These are phyloP conservation scores for Pedionomus torquatus DNA, from an alignment of 2,113 vertebrate species.

Conservation along the genomic window DNA sequence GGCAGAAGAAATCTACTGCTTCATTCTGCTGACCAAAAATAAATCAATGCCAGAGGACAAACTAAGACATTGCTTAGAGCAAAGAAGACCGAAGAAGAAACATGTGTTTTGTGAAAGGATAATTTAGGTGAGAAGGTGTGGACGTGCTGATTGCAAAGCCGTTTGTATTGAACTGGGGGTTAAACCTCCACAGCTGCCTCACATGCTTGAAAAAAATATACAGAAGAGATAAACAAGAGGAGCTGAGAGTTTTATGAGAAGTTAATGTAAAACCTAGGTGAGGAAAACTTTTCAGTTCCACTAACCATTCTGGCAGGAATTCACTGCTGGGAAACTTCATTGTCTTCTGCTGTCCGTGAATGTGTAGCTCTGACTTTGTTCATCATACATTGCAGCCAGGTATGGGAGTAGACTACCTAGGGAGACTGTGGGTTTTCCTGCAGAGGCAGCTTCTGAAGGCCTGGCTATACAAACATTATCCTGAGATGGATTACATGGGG, in stretches of 20 bases:
- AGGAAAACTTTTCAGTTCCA: not conserved
- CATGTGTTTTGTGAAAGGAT: not conserved
- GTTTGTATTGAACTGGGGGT: not conserved
- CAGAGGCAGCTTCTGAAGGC: not conserved
- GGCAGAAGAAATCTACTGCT: not conserved
- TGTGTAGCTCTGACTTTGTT: not conserved
- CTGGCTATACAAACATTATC: not conserved
- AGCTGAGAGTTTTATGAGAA: not conserved
- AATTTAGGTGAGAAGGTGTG: not conserved
- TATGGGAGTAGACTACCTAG: rapidly evolving
- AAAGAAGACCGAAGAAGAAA: not conserved
- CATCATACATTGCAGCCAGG: not conserved
- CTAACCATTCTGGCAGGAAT: not conserved
- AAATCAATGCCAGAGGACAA: not conserved
- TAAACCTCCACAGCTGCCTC: not conserved
- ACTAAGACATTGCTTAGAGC: not conserved
- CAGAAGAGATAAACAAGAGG: not conserved
- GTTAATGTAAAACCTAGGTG: not conserved
- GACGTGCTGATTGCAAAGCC: not conserved
- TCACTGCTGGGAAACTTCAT: not conserved
- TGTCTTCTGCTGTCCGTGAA: not conserved
- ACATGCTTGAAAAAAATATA: not conserved
- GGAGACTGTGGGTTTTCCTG: not conserved
- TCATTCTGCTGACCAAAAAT: not conserved
- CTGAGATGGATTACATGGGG: not conserved